phyloP scores from a whole-genome alignment of 2,797 vertebrate species.

The Trematocara caparti region DNA sequence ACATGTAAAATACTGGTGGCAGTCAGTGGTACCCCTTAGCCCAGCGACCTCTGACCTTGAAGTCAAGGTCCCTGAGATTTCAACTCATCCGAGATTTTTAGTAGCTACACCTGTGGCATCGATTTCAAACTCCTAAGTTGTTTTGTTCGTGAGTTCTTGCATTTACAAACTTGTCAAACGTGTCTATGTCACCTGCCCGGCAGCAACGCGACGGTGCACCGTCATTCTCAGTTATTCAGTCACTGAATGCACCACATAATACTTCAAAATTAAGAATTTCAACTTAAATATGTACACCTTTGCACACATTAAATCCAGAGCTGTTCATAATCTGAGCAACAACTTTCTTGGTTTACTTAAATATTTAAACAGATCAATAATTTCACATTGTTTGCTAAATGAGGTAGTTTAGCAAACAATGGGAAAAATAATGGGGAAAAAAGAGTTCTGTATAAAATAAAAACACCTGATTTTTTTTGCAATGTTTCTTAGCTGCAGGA shows the following conservation, averaged over 20 bases:
- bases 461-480: fast-evolving
- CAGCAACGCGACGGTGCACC: fast-evolving
- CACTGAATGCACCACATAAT: not conserved
- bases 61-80: not conserved
- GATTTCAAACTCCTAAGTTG: not conserved
- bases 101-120: not conserved
- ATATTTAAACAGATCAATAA: not conserved
- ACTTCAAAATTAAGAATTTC: not conserved
- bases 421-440: fast-evolving
- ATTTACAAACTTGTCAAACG: not conserved
- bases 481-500: not conserved
- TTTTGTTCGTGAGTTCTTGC: not conserved
- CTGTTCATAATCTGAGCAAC: not conserved
- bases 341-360: not conserved
- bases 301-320: not conserved
- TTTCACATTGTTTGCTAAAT: not conserved
- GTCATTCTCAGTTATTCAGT: not conserved
- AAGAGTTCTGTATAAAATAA: not conserved
- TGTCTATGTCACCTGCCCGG: not conserved
- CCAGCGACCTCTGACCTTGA: not conserved
- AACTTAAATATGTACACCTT: not conserved
- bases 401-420: not conserved
- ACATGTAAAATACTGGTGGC: not conserved
- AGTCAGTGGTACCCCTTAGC: fast-evolving
- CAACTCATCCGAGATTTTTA: fast-evolving